phyloP scores from a whole-genome alignment of 2,113 vertebrate species.

The Centrocercus urophasianus region DNA sequence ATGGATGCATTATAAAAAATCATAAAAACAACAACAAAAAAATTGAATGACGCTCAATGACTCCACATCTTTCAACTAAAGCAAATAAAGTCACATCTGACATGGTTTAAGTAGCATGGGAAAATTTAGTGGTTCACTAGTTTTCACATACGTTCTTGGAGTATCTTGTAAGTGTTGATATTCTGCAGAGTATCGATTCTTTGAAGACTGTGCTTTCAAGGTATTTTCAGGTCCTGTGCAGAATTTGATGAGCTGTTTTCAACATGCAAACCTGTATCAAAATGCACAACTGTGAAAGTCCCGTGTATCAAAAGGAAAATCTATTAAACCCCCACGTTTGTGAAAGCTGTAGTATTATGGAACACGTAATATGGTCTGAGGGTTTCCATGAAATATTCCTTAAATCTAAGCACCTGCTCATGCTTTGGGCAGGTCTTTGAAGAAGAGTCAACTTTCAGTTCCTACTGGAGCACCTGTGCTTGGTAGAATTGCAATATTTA shows the following conservation, averaged over 20 bases:
- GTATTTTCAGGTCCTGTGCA: not conserved
- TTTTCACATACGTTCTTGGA: not conserved
- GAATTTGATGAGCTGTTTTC: not conserved
- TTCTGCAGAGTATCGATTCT: not conserved
- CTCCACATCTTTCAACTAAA: not conserved
- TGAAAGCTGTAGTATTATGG: not conserved
- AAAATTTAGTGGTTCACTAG: not conserved
- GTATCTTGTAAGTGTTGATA: no score
- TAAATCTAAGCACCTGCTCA: not conserved
- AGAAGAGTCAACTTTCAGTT: no score
- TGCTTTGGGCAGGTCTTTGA: not conserved
- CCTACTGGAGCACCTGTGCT: not conserved
- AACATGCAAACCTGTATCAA: not conserved
- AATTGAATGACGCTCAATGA: not conserved
- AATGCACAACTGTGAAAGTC: not conserved
- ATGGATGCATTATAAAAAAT: not conserved
- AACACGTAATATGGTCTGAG: accelerated
- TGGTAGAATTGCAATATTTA: not conserved
- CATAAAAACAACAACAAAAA: not conserved
- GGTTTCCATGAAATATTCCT: not conserved
- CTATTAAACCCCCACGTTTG: accelerated
- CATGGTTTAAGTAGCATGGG: not conserved
- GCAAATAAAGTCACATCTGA: not conserved
- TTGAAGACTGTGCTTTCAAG: not conserved
- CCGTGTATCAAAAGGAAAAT: not conserved